Base-by-base conservation (phyloP, 2,888 invertebrate species). In the Antheraea assamensis region DNA sequence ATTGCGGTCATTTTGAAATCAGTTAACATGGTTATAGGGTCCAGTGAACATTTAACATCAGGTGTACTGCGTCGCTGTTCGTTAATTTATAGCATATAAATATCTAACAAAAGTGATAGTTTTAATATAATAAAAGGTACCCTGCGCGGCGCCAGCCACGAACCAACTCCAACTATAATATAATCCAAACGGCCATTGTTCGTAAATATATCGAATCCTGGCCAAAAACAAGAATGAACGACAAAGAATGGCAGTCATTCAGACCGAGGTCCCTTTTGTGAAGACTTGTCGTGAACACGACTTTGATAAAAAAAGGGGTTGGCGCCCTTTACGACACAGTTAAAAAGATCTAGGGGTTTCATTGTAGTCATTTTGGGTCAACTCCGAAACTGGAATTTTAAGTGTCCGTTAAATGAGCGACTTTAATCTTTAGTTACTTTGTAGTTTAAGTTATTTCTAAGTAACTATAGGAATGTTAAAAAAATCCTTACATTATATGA, bases 181-280 rank as follows among this genome's bases (percentile, higher is more conserved):
- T 68, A 19, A 68, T n/a, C 68, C 35, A 35, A n/a, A 68, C 68
- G 35, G 31, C 68, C 35, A 68, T 68, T 35, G 35, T 68, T 68
- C 35, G 68, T 68, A 35, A 68, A 68, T 68, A 68, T 70, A 70
- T 73, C 42, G 58, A 73, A 73, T 70, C 61, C 58, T 73, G 70
- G 58, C 70, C 47, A 73, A 73, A 76, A 77, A 80, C 77, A 76
- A 80, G 75, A 78, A 79, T 78, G 80, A 81, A 82, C 78, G 76
- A 78, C 78, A 79, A 80, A 77, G 78, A 77, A 76, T 74, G 76
- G 72, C 71, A 73, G 76, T 75, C 81, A 82, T 82, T 81, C 82
- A 82, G 78, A 79, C 76, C 78, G 77, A 76, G 79, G 77, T 78
- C 77, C 75, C 75, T 80, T 79, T 82, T 82, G 81, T 81, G 78